Conservation (phyloP, 2,888 invertebrate genomes). For the Abrostola tripartita region DNA sequence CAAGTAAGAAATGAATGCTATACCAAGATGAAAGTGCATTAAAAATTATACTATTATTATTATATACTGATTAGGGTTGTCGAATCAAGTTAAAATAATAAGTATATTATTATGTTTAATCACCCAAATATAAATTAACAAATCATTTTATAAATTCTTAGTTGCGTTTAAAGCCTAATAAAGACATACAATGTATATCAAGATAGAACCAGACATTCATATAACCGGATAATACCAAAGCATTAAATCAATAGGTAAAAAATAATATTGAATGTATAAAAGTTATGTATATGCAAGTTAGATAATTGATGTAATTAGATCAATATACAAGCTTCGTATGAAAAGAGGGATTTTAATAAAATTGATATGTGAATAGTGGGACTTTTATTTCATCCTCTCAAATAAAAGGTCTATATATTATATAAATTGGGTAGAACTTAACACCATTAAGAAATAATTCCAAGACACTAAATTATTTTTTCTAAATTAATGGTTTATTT, state of each 20-base stretch:
- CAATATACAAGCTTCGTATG: conserved; percentile 87
- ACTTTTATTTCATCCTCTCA: conserved; percentile 23
- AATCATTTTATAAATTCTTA: conserved; percentile 6
- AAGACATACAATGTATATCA: conserved; percentile 22
- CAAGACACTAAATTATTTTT: too few relatives aligned
- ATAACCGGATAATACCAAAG: conserved; percentile 22
- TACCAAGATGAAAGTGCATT: neutral
- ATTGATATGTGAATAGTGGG: conserved; percentile 78
- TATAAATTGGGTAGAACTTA: too few relatives aligned
- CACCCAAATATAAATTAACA: too few relatives aligned
- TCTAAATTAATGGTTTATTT: too few relatives aligned
- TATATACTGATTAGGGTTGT: conserved; percentile 5
- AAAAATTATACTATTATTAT: neutral
- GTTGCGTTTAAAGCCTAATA: conserved; percentile 44
- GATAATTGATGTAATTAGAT: conserved; percentile 84
- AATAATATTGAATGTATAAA: conserved; percentile 66
- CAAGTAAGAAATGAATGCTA: neutral
- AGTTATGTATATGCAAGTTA: conserved; percentile 76
- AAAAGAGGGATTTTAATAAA: conserved; percentile 85
- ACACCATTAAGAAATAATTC: too few relatives aligned
- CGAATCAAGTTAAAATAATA: neutral
- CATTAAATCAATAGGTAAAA: conserved; percentile 33
- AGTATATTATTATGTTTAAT: too few relatives aligned
- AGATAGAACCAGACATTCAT: conserved; percentile 18
- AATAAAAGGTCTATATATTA: too few relatives aligned